Evolutionary conservation across 2,888 invertebrate species (phyloP), one percentile per base, ranked within the genome.

Genomic region (Spisula subtruncata): DNA sequence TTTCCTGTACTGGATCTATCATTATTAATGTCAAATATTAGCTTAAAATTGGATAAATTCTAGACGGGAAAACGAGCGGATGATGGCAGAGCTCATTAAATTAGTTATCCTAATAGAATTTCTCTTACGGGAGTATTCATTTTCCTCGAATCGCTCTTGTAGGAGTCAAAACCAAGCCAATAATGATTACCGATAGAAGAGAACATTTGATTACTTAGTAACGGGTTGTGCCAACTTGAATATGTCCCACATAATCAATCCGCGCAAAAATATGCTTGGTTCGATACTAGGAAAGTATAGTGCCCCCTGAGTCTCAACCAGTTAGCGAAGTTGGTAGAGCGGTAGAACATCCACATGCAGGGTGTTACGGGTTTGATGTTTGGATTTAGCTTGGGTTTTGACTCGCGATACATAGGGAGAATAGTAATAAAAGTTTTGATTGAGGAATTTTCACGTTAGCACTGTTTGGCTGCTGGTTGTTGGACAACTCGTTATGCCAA

Each of bases 11-110:
- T 29, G 48, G 88, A 88, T 91, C 86, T 88, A 91, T 91, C 91
- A 88, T 80, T 88, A 89, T 91, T 88, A 89, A 88, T 91, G 91
- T 89, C 91, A 88, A 90, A 88, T 91, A 90, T 89, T 91, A 89
- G 91, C 89, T 87, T 85, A 88, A 88, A 90, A 91, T 91, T 90
- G 85, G 88, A 91, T 91, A 86, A 90, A 89, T 88, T 84, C 89
- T 75, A 87, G 91, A 90, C 91, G 71, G 88, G 79, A 90, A 88
- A 91, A 91, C 91, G 91, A 91, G 91, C 84, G 85, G 86, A 84
- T 91, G 91, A 91, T 91, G 91, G 91, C 84, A 88, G 81, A 75
- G 84, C 84, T 91, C 89, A 91, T 91, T 88, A 88, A 89, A 90
- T 90, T 90, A 91, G 86, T 84, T 88, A 79, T 46, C 86, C 85